Base-by-base conservation (phyloP, 1,140 invertebrate species). In the Sweltsa coloradensis region DNA sequence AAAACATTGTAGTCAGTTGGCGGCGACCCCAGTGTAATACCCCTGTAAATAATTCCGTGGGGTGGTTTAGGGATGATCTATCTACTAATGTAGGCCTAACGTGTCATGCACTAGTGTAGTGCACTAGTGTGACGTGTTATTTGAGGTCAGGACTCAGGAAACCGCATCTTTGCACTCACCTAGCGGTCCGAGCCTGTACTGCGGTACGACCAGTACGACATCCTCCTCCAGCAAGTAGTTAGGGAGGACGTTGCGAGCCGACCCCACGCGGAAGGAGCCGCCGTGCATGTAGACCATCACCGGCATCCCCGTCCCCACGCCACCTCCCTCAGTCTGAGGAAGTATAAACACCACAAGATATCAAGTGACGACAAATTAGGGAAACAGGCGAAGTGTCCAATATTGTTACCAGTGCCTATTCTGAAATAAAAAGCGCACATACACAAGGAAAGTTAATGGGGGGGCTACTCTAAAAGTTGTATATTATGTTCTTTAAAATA, bases 171-270 rank as follows among this genome's bases (percentile, higher is more conserved):
- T n/a, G 5, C 6, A 41, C 53, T 57, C 53, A 61, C 64, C 62
- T 14, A 66, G 51, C n/a, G 59, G 55, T 14, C 63, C 64, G 2
- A 66, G 56, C 21, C 64, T 51, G 39, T 66, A 66, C 34, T 65
- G 61, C 25, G 60, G 51, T 3, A 58, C 55, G 3, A 66, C 62
- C 3, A 65, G 41, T 16, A 65, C 54, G 4, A 65, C 42, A 36
- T 63, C 60, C 21, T 55, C 43, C 18, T 65, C 63, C 27, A 65
- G 46, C 0, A 63, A 47, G 41, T 53, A 53, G 34, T 58, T 51
- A 3, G 56, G 55, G 3, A 48, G 43, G 39, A 54, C 54, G 21
- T 46, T 39, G 9, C 50, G 41, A 11, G 59, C 53, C 21, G 57
- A 57, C 5, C 57, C 57, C 11, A 47, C 36, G 13, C 45, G 16